Conservation (phyloP, 2,113 vertebrate species). For the Misgurnus anguillicaudatus region DNA sequence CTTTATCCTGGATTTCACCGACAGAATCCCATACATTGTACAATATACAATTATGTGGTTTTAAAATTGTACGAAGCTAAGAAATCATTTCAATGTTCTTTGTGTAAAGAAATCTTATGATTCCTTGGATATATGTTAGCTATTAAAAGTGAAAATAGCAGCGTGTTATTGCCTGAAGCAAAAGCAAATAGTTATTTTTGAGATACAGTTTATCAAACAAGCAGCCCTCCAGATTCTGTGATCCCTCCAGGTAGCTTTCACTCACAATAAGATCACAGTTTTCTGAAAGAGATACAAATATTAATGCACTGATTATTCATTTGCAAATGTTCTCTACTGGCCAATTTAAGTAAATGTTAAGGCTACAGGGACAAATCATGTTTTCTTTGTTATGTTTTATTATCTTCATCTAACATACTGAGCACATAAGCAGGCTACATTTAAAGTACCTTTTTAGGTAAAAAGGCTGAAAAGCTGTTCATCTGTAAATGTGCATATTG, state of each 20-base stretch:
- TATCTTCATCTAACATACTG: constrained; percentile 2
- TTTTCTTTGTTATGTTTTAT: background rate
- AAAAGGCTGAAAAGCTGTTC: too few species aligned
- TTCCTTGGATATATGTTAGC: background rate
- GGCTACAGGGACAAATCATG: constrained; percentile 5
- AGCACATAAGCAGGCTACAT: background rate
- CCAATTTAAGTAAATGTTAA: constrained; percentile 15
- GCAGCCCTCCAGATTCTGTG: background rate
- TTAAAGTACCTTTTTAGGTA: background rate
- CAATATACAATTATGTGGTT: background rate
- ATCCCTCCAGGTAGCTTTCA: background rate
- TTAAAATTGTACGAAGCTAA: too few species aligned
- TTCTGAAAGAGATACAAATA: background rate
- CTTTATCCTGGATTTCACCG: too few species aligned
- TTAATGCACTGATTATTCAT: constrained; percentile 7
- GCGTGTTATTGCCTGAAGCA: too few species aligned
- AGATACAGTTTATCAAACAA: constrained; percentile 4
- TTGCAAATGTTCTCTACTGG: background rate
- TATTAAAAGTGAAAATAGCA: background rate
- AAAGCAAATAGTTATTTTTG: background rate
- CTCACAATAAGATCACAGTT: background rate
- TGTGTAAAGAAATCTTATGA: too few species aligned
- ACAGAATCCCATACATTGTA: too few species aligned
- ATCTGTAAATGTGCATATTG: too few species aligned
- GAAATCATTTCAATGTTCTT: too few species aligned